Evolutionary conservation across 2,888 invertebrate species (phyloP).

Genomic region (Cantharis nigra): DNA sequence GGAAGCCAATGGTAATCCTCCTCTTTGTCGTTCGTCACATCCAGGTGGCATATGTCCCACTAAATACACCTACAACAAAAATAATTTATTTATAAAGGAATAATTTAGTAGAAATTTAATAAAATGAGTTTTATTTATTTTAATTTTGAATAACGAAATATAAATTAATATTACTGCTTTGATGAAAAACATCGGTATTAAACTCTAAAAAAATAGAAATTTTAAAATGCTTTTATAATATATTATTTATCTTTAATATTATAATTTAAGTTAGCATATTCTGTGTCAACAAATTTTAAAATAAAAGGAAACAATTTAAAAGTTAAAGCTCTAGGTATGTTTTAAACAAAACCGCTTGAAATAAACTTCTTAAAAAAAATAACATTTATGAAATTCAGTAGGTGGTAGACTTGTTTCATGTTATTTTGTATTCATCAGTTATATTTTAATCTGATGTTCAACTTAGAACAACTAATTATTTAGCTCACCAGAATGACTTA

Average conservation of each 20-base stretch:
- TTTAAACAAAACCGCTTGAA: background rate
- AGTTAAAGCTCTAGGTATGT: background rate
- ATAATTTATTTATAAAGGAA: background rate
- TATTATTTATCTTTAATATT: background rate
- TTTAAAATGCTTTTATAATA: background rate
- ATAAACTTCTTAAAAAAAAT: background rate
- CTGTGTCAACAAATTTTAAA: background rate
- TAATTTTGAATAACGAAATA: background rate
- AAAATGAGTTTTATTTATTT: background rate
- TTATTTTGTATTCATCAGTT: background rate
- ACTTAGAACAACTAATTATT: background rate
- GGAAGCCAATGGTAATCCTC: conserved; percentile 61
- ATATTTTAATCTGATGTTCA: background rate
- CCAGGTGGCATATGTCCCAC: conserved; percentile 92
- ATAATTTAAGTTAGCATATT: background rate
- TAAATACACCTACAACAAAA: conserved; percentile 77
- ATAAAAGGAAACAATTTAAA: background rate
- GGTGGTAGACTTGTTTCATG: background rate
- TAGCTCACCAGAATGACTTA: background rate
- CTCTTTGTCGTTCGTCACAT: conserved; percentile 76
- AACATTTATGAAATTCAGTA: background rate
- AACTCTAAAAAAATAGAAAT: background rate
- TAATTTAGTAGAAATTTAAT: background rate
- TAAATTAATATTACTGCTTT: background rate
- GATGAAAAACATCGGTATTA: background rate